Evolutionary conservation across 35 echinoderm and acorn worm species (phyloP), one percentile per base, ranked within the genome.

Genomic region (Lytechinus variegatus): DNA sequence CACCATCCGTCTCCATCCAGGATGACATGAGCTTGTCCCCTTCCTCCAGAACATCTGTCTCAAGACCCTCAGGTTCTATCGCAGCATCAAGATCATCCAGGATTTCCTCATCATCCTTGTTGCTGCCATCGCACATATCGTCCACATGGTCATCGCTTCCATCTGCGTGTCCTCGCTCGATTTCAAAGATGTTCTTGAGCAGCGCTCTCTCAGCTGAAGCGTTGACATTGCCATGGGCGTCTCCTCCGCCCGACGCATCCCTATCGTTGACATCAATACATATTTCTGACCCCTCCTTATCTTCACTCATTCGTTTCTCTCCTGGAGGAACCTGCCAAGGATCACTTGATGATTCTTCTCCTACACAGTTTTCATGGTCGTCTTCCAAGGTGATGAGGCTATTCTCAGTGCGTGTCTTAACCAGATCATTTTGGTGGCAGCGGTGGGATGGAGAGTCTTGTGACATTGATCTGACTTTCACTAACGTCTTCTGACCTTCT

Each of bases 91-190:
- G 52, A 28, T 57, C 92, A 28, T 93, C 92, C 27, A 28, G 6
- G 10, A 10, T 54, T 27, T 93, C 92, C 92, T 93, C 92, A 57
- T 93, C 92, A 13, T 53, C 91, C 52, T 93, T 14, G 13, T 90
- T 21, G 7, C 52, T 54, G 11, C 52, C 88, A 90, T 90, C 27
- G 11, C 16, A 54, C 88, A 44, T 16, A 90, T 8, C 6, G 52
- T 90, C 88, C 9, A 14, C 0, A 28, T 44, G 16, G 54, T 19
- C 92, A 93, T 93, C 92, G 9, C 28, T 54, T 93, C 92, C 92
- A 93, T 93, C 92, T 10, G 53, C 92, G 55, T 56, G 53, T 57
- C 55, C 92, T 93, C n/a, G 52, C 54, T 93, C 92, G 21, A 93
- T 93, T 56, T 93, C 53, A 93, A 52, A 90, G 88, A 90, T 33